Evolutionary conservation across 92 coral and sea anemone genomes (phyloP), one percentile per base, ranked within the genome.

Genomic region (Porites rus): DNA sequence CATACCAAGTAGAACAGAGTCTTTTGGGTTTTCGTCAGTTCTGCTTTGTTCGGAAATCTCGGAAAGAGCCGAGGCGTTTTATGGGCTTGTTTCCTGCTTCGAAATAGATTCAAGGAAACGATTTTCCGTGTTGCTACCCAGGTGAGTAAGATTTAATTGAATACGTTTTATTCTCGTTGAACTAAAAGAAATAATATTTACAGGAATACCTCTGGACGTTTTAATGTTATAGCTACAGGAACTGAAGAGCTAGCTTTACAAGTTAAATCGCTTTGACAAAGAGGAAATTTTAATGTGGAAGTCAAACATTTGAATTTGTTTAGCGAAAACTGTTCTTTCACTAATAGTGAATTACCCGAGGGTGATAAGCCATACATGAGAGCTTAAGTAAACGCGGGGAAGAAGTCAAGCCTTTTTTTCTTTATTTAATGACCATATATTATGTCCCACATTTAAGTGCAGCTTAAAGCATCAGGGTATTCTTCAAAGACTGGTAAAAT

Each of bases 271-370:
- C 38, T 74, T 17, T 19, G 2, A 74, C 64, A 53, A 74, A 74
- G 78, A 13, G 50, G 25, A 77, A 54, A 81, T 81, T 81, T 81
- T 38, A 20, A 18, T 58, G 65, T 25, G 59, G 28, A 58, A 25
- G 60, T 54, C 60, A 81, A 81, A 81, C 86, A 81, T 16, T 38
- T 56, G 58, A 72, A 77, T 81, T 81, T 81, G 86, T 71, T 81
- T 81, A 81, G 78, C 86, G 86, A 70, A 31, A 69, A 81, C 69
- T 18, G 86, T 58, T 24, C 71, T 38, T 5, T 38, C 46, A 50
- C 16, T 64, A 31, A 18, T 56, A 69, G 77, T 59, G 59, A 81
- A 81, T 81, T 70, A 70, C 58, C 76, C 53, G 13, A 70, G 22
- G 69, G 8, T 58, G 67, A 70, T 71, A 59, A 69, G 2, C 14